Evolutionary conservation across 53 echinoderm and acorn worm species (phyloP), one percentile per base, ranked within the genome.

Genomic region (Luidia sarsii): DNA sequence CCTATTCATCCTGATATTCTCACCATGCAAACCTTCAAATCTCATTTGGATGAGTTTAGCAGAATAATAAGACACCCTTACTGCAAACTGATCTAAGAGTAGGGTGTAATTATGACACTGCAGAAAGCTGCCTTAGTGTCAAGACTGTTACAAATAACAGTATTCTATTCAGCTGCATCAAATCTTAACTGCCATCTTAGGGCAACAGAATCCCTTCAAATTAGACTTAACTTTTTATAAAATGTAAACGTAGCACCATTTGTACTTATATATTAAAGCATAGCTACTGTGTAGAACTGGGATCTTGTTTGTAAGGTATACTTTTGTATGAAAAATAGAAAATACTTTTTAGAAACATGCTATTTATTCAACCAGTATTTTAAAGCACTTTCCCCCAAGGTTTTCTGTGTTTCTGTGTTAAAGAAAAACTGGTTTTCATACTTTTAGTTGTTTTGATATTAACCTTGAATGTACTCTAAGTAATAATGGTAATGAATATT

Each of bases 311-410:
- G 32, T 72, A 56, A 72, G 72, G 72, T 72, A 63, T 63, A 63
- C 34, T 71, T 36, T 72, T 56, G 56, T 38, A 72, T 72, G 72
- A 38, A 72, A 41, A 55, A 72, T 72, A 72, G 72, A 54, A 72
- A 53, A 72, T 72, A 72, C 56, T 72, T 72, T 55, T 72, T 72
- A 54, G 55, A 54, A 43, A 10, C 39, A 56, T 54, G 39, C 39
- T 72, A 72, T 72, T 72, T 72, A 72, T 72, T 72, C 55, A 72
- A 34, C 67, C 67, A 45, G 46, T 67, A 72, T 71, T 32, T 33
- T 51, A 51, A 24, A 20, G 38, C 57, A 51, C 31, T 41, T 2
- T 28, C 25, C 55, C 50, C 22, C 21, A 65, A 30, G 6, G n/a
- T n/a, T n/a, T n/a, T n/a, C n/a, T n/a, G 3, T 27, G 19, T 57